Conservation (phyloP, 2,888 invertebrate genomes). For the Matsumyia berberina region DNA sequence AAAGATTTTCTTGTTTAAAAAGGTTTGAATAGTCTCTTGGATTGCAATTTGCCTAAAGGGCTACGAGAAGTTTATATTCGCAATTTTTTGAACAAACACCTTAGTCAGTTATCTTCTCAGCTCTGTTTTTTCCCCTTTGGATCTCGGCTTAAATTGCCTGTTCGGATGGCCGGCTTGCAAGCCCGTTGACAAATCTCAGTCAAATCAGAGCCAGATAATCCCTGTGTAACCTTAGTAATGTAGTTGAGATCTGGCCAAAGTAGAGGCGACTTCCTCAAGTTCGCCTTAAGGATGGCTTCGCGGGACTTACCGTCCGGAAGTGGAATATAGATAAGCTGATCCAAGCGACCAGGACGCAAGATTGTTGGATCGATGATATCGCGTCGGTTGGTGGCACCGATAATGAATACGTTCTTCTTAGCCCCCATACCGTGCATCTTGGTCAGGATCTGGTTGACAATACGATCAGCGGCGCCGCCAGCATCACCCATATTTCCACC, state of each 20-base stretch:
- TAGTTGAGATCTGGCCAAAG: conserved; percentile 94
- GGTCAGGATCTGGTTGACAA: conserved; percentile 99
- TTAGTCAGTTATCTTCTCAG: conserved; percentile 87
- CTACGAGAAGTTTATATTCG: too few species aligned
- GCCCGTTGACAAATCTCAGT: conserved; percentile 99
- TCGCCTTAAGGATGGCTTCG: conserved; percentile 97
- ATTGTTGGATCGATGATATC: conserved; percentile 99
- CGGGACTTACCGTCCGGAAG: conserved; percentile 99
- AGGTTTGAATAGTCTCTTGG: too few species aligned
- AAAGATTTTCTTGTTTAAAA: too few species aligned
- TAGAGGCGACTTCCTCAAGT: conserved; percentile 98
- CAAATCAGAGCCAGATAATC: conserved; percentile 98
- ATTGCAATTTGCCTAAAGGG: too few species aligned
- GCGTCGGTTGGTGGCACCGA: conserved; percentile 96
- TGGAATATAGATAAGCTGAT: conserved; percentile 99
- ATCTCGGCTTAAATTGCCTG: conserved; percentile 99
- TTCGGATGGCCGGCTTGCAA: conserved; percentile 98
- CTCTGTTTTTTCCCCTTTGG: conserved; percentile 93
- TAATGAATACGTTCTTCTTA: conserved; percentile 99
- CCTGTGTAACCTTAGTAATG: conserved; percentile 90
- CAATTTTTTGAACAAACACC: neutral
- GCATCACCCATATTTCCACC: conserved; percentile 99
- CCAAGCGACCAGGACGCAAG: conserved; percentile 98
- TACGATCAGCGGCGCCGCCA: conserved; percentile 97
- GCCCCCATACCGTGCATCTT: conserved; percentile 99